Conservation (phyloP, 2,888 invertebrate species). For the Ceraclea dissimilis region DNA sequence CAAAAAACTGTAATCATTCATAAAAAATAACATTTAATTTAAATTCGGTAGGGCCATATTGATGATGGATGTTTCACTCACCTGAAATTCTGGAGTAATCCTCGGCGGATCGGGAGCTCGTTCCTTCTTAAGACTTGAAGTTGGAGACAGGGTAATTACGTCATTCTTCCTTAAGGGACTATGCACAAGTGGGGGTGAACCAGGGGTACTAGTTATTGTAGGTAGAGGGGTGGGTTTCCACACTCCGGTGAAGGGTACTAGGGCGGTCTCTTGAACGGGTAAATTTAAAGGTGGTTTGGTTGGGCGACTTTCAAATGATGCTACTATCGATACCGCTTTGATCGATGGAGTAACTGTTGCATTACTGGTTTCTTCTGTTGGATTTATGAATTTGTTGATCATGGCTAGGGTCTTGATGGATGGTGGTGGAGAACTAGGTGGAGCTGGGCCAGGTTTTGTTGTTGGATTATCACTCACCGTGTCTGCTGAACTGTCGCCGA, state of each 20-base stretch:
- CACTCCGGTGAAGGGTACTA: background rate
- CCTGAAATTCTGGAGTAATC: slow-evolving; percentile 17
- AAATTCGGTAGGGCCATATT: too few relatives aligned
- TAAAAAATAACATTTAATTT: background rate
- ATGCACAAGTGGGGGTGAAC: background rate
- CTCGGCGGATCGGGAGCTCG: slow-evolving; percentile 29
- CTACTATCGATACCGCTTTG: background rate
- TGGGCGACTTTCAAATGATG: background rate
- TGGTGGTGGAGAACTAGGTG: background rate
- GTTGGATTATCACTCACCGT: slow-evolving; percentile 18
- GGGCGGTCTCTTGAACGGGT: background rate
- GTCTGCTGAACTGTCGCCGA: slow-evolving; percentile 22
- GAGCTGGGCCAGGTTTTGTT: slow-evolving; percentile 2
- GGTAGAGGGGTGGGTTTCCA: background rate
- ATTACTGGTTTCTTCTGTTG: background rate
- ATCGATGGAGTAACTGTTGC: background rate
- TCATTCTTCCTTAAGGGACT: background rate
- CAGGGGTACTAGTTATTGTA: background rate
- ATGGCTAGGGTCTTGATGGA: background rate
- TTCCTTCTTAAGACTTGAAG: slow-evolving; percentile 32
- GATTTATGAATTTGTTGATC: background rate
- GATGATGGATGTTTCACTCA: too few relatives aligned
- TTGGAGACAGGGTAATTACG: slow-evolving; percentile 25
- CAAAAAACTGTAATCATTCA: too few relatives aligned
- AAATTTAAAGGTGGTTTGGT: background rate